Conservation (phyloP, 2,888 invertebrate species). For the Apamea epomidion region DNA sequence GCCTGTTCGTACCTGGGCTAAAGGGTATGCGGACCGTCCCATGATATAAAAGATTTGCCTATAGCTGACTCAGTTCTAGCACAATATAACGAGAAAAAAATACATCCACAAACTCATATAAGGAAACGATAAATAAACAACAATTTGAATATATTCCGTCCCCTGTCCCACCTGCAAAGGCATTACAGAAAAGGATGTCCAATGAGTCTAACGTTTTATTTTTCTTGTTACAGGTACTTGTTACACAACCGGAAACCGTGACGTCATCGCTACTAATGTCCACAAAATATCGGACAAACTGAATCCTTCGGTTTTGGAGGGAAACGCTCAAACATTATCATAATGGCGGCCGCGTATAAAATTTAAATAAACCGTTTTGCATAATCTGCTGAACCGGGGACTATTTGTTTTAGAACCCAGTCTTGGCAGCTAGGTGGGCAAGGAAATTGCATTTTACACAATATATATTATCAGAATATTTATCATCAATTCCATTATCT, state of each 20-base stretch:
- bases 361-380: constrained; percentile 73
- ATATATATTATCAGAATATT: not conserved
- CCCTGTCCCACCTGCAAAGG: constrained; percentile 15
- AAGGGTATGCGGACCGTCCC: not conserved
- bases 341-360: constrained; percentile 67
- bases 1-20: not conserved
- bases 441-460: constrained; percentile 2
- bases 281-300: constrained; percentile 37
- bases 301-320: constrained; percentile 56
- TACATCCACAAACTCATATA: not conserved
- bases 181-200: constrained; percentile 14
- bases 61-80: not conserved
- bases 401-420: constrained; percentile 39
- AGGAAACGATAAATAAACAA: constrained; percentile 16
- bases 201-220: constrained; percentile 44
- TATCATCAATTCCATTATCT: not conserved
- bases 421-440: constrained; percentile 26
- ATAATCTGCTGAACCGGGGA: constrained; percentile 65
- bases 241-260: not conserved
- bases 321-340: constrained; percentile 65
- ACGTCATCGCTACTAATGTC: constrained; percentile 37
- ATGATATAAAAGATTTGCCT: not conserved
- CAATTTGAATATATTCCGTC: constrained; percentile 22
- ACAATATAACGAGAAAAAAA: not conserved
- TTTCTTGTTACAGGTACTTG: constrained; percentile 61